Conservation (phyloP, 2,888 invertebrate genomes). For the Phragmatobia fuliginosa region DNA sequence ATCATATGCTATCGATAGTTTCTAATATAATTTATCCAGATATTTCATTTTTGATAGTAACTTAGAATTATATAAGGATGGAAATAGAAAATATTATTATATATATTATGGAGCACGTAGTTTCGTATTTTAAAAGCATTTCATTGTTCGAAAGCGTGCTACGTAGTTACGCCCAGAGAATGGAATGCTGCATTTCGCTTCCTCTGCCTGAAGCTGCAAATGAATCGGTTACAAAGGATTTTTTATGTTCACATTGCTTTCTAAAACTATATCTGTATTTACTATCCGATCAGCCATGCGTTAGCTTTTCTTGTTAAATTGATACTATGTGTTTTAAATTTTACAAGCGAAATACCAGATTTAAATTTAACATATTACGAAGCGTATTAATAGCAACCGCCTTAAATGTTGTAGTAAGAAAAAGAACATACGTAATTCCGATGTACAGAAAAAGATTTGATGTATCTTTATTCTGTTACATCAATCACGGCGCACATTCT, state of each 20-base stretch:
- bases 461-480: slow-evolving; percentile 72
- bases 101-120: slow-evolving; percentile 75
- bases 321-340: background rate
- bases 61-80: too few species aligned
- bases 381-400: background rate
- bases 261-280: slow-evolving; percentile 51
- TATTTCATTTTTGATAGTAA: slow-evolving; percentile 51
- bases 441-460: slow-evolving; percentile 71
- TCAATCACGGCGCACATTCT: slow-evolving; percentile 75
- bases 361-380: background rate
- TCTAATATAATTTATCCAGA: slow-evolving; percentile 11
- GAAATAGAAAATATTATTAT: slow-evolving; percentile 68
- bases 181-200: slow-evolving; percentile 80
- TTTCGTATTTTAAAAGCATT: slow-evolving; percentile 84
- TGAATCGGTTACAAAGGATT: slow-evolving; percentile 74
- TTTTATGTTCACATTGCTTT: slow-evolving; percentile 68
- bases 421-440: slow-evolving; percentile 58
- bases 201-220: slow-evolving; percentile 80
- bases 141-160: slow-evolving; percentile 81
- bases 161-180: slow-evolving; percentile 80
- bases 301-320: slow-evolving; percentile 5
- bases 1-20: background rate
- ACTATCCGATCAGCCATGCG: slow-evolving; percentile 23
- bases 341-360: background rate
- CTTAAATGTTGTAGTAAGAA: slow-evolving; percentile 42